These are phyloP conservation scores for Datnioides undecimradiatus DNA, from an alignment of 2,113 vertebrate genomes.

Conservation along the genomic window DNA sequence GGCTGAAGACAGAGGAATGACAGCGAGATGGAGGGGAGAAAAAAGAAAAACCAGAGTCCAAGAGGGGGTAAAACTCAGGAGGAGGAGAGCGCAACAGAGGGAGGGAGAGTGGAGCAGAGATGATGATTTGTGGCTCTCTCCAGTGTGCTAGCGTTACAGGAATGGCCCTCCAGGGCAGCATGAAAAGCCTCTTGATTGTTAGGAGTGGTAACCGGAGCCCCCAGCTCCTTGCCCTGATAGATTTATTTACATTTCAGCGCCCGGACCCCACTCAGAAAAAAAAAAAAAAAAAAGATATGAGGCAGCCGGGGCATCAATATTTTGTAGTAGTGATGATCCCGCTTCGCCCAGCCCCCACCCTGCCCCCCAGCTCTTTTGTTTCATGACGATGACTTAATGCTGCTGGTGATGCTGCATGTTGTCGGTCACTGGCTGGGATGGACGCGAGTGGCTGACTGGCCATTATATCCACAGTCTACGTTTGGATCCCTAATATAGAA, in stretches of 20 bases:
- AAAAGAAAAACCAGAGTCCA: slow-evolving; percentile 11
- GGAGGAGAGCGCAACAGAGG: slow-evolving; percentile 16
- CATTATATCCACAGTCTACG: background rate
- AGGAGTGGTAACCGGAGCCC: slow-evolving; percentile 84
- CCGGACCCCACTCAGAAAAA: slow-evolving; percentile 73
- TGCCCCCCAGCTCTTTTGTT: slow-evolving; percentile 45
- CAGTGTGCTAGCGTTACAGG: slow-evolving; percentile 83
- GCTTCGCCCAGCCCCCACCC: slow-evolving; percentile 22
- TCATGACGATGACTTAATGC: slow-evolving; percentile 64
- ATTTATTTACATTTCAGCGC: slow-evolving; percentile 88
- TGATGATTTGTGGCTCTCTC: slow-evolving; percentile 85
- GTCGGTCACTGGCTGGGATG: slow-evolving; percentile 24
- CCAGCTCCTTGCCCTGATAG: slow-evolving; percentile 77
- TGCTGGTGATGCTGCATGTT: slow-evolving; percentile 29
- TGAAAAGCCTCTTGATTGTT: slow-evolving; percentile 85
- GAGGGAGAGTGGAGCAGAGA: slow-evolving; percentile 36
- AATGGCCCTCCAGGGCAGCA: slow-evolving; percentile 85
- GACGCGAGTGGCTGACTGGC: background rate
- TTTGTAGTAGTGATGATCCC: slow-evolving; percentile 72
- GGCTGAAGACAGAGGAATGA: slow-evolving; percentile 16
- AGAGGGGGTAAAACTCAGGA: slow-evolving; percentile 1
- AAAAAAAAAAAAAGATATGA: slow-evolving; percentile 63
- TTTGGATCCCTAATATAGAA: slow-evolving; percentile 18
- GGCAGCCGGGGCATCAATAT: slow-evolving; percentile 76
- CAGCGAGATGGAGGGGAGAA: background rate